Conservation (phyloP, 2,888 invertebrate species). For the Ditula angustiorana region DNA sequence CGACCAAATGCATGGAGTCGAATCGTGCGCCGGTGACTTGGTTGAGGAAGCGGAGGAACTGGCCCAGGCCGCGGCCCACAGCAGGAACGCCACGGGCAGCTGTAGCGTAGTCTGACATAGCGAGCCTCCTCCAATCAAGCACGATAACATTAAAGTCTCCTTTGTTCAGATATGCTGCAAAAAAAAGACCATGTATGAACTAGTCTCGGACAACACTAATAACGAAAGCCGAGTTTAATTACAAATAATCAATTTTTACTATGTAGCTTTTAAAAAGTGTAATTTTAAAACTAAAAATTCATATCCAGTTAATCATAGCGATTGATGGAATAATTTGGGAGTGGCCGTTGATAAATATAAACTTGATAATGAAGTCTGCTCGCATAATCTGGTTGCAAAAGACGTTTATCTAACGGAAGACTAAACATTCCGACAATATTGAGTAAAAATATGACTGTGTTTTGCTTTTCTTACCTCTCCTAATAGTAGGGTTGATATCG, state of each 20-base stretch:
- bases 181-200: background rate
- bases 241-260: no score
- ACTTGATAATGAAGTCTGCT: background rate
- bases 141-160: conserved; percentile 60
- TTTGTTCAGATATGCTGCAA: conserved; percentile 53
- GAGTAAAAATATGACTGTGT: no score
- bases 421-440: no score
- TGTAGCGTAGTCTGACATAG: conserved; percentile 54
- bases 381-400: background rate
- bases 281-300: no score
- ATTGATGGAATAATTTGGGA: no score
- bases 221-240: no score
- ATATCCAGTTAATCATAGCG: no score
- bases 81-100: conserved; percentile 57
- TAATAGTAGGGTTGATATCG: conserved; percentile 48
- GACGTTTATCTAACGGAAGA: no score
- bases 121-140: conserved; percentile 62
- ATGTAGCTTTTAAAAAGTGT: no score
- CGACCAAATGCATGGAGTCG: conserved; percentile 49
- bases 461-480: conserved; percentile 50
- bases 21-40: conserved; percentile 49
- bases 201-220: no score
- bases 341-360: no score
- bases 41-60: conserved; percentile 56
- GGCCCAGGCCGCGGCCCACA: conserved; percentile 59